Conservation (phyloP, 2,113 vertebrate genomes). For the Neolamprologus hecqui region DNA sequence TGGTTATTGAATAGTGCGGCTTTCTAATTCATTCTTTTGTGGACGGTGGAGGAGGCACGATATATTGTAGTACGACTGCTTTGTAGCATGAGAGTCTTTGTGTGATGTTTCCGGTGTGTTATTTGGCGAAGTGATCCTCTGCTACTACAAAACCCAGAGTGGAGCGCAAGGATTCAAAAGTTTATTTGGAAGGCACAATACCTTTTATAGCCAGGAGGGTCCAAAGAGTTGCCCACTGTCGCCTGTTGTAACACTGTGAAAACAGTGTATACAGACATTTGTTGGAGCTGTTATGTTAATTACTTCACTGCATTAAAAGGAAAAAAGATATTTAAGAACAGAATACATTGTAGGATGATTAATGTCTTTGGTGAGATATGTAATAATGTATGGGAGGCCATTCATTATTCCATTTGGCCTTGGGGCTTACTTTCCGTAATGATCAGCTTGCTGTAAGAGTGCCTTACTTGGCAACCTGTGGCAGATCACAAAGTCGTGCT, state of each 20-base stretch:
- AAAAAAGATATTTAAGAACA: not conserved
- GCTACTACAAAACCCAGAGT: not conserved
- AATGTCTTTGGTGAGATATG: conserved; percentile 5
- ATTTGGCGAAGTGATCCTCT: not conserved
- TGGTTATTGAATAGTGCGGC: not conserved
- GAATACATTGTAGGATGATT: not conserved
- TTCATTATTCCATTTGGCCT: conserved; percentile 42
- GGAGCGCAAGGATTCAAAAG: not conserved
- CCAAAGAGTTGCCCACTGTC: not conserved
- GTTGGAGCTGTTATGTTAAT: not conserved
- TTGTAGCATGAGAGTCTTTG: not conserved
- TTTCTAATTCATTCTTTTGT: not conserved
- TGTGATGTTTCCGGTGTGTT: not conserved
- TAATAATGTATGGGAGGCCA: conserved; percentile 31
- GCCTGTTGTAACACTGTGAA: not conserved
- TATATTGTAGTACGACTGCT: not conserved
- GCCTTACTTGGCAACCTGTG: conserved; percentile 50
- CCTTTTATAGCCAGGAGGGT: not conserved
- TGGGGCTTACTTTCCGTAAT: conserved; percentile 42
- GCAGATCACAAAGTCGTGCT: not conserved
- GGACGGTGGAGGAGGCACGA: not conserved
- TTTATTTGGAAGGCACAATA: not conserved
- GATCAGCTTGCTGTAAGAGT: conserved; percentile 20
- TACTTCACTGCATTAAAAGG: not conserved
- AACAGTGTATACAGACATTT: not conserved